Base-by-base conservation (phyloP, 2,888 invertebrate genomes). In the Linnaemya vulpina region DNA sequence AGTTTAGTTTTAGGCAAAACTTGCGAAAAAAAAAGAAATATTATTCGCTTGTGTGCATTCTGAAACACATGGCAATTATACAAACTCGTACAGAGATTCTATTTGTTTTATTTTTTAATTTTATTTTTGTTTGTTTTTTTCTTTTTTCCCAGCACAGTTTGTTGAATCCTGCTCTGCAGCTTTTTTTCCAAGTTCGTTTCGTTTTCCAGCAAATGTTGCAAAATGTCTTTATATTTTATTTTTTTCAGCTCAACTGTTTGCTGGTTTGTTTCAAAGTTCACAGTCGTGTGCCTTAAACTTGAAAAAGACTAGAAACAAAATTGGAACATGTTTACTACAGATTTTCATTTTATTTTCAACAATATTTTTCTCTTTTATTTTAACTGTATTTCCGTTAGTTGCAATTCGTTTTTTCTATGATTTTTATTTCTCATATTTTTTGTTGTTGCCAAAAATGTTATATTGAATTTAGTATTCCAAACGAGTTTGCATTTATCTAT, bases 251-350 rank as follows among this genome's bases (percentile, higher is more conserved):
- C 63, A 1, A 13, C 51, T 62, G 30, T 51, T 25, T 58, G 15
- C n/a, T 30, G 35, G 25, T 38, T 68, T 67, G 49, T 67, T 76
- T 35, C 60, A 76, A 67, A 84, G 84, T 84, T 84, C 80, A 80
- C 62, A 82, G 77, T 82, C 81, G 70, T 78, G 73, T 85, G 84
- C 74, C 70, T 75, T 85, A 78, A 85, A 85, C 85, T 85, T 85
- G 85, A 85, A 78, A 79, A 75, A 53, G 53, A 70, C 55, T 43
- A 25, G 38, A 11, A 78, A 76, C 25, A 58, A 60, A 83, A 83
- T 73, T 68, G 60, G 22, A 63, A 78, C 70, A 75, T 84, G 71
- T 76, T 55, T 71, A 13, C 51, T 25, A 51, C 49, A 43, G 53
- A 71, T 51, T 75, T 75, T 60, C 20, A 40, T 82, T 58, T 76